Evolutionary conservation across 2,888 invertebrate genomes (phyloP), one percentile per base, ranked within the genome.

Genomic region (Magallana nippona): DNA sequence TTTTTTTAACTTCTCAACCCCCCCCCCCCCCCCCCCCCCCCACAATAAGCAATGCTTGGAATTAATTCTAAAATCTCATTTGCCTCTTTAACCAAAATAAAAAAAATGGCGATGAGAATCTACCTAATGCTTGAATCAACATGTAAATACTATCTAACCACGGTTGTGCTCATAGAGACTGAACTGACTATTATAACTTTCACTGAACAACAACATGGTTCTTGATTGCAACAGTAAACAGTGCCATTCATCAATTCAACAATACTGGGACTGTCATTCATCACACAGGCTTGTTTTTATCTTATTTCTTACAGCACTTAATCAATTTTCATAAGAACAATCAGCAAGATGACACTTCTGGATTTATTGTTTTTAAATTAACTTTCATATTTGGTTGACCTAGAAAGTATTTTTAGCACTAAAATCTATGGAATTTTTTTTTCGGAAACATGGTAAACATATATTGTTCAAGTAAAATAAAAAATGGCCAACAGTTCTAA

Each of bases 371-470:
- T 13, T 15, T 13, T 15, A 1, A 15, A 27, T 10, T 13, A 71
- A 27, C 71, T 27, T 15, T 22, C 17, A 0, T 1, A 13, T 15
- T 71, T 71, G 11, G 10, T 22, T 22, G 15, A 27, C 15, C 22
- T 27, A 71, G 8, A 2, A 71, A 22, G 22, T 22, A 13, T 32
- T 27, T 27, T 71, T 22, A 60, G 27, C 27, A 71, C 71, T 27
- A 71, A 71, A 22, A 15, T 60, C 32, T 32, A 71, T 27, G 71
- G 71, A 71, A 71, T 71, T 71, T 63, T 71, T 71, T 13, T 27
- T 10, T 1, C n/a, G 1, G 19, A 15, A 13, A 22, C 11, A 11
- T 32, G 71, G 71, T 27, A 17, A 71, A 71, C 19, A 63, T 15
- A 71, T n/a, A n/a, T 60, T 19, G 32, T 44, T 44, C 44, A 44